Percentiles rank a stretch among this genome's conserved stretches.
These are phyloP conservation scores for Stenodera caucasica DNA, from an alignment of 2,888 invertebrate genomes.

Conservation along the genomic window DNA sequence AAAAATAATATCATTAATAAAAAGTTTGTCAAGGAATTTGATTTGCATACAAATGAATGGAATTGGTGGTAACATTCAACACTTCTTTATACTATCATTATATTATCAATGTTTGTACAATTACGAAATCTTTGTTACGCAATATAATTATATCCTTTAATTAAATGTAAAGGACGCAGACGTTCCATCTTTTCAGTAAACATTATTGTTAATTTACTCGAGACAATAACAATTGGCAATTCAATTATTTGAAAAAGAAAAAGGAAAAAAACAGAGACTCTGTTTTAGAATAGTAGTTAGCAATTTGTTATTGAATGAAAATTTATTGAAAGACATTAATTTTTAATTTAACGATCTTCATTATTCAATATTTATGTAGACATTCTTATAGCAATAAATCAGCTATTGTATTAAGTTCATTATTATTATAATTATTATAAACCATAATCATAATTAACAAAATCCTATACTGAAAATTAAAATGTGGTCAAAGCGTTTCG, in stretches of 20 bases:
- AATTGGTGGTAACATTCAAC: constrained; percentile 11
- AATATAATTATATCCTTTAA: constrained; percentile 31
- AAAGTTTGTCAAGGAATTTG: not conserved
- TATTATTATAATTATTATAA: too few species aligned
- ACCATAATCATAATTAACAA: too few species aligned
- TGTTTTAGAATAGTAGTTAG: too few species aligned
- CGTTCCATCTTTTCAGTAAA: constrained; percentile 25
- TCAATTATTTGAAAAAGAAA: not conserved
- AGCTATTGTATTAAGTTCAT: too few species aligned
- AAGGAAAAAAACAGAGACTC: too few species aligned
- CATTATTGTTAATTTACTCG: constrained; percentile 12
- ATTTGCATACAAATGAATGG: constrained; percentile 5
- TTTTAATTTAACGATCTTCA: too few species aligned
- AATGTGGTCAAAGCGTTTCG: too few species aligned
- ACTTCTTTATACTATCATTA: constrained; percentile 18
- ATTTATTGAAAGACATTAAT: too few species aligned
- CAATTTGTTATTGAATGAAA: too few species aligned
- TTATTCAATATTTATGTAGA: too few species aligned
- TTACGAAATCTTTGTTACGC: constrained; percentile 26
- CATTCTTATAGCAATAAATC: not conserved
- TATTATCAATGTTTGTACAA: constrained; percentile 21
- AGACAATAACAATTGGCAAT: constrained; percentile 1
- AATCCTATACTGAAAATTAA: too few species aligned
- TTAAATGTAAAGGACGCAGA: constrained; percentile 29
- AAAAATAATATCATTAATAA: not conserved